Evolutionary conservation across 2,113 vertebrate species (phyloP).

Genomic region (Scomber japonicus): DNA sequence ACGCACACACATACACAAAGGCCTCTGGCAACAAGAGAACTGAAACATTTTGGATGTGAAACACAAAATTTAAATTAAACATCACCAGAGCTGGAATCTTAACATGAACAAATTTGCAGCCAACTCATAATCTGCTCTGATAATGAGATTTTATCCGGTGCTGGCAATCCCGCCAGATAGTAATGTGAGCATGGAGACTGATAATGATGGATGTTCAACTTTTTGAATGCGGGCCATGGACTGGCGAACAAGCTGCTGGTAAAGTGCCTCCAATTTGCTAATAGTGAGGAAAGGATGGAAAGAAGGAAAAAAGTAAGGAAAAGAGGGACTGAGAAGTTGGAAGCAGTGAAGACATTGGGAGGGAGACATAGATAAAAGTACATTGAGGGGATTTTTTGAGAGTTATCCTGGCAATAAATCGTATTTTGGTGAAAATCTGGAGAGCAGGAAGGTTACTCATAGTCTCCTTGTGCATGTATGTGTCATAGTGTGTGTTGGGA

Average conservation of each 20-base stretch:
- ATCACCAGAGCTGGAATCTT: slow-evolving; percentile 22
- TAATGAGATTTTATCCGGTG: slow-evolving; percentile 52
- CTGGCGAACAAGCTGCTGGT: slow-evolving; percentile 49
- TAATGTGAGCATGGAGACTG: slow-evolving; percentile 47
- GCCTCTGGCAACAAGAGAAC: slow-evolving; percentile 49
- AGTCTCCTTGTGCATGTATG: not conserved
- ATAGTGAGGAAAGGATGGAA: slow-evolving; percentile 19
- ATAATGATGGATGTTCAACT: slow-evolving; percentile 49
- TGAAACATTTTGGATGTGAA: slow-evolving; percentile 28
- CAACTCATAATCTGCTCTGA: slow-evolving; percentile 45
- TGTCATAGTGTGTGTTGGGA: not conserved
- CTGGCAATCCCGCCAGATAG: slow-evolving; percentile 27
- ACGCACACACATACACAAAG: not conserved
- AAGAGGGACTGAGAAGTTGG: not conserved
- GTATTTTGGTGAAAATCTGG: not conserved
- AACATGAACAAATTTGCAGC: slow-evolving; percentile 20
- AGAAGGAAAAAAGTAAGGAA: not conserved
- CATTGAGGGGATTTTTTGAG: not conserved
- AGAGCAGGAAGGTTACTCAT: not conserved
- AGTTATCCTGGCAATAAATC: not conserved
- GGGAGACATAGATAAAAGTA: slow-evolving; percentile 15
- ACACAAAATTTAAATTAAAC: slow-evolving; percentile 37
- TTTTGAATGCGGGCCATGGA: slow-evolving; percentile 29
- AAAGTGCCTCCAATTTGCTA: slow-evolving; percentile 43
- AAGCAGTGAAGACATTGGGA: not conserved